Conservation (phyloP, 2,888 invertebrate genomes). For the Drosophila mimetica region DNA sequence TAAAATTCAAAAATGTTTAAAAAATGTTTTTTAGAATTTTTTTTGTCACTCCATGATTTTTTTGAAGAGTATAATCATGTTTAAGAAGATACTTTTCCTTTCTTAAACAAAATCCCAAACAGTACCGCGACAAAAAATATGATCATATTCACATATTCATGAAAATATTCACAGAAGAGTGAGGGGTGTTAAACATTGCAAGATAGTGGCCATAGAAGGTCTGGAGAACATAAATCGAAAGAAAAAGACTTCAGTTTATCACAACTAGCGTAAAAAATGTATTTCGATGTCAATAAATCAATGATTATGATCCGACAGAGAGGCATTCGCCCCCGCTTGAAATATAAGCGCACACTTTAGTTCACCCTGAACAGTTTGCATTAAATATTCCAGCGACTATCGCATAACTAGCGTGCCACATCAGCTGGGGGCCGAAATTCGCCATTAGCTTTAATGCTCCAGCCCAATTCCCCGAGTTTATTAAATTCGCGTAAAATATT, state of each 20-base stretch:
- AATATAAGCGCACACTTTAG: constrained; percentile 31
- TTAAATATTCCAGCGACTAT: constrained; percentile 17
- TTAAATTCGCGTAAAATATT: constrained; percentile 50
- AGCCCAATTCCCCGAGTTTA: constrained; percentile 43
- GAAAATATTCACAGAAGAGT: too few species aligned
- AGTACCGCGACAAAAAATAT: too few species aligned
- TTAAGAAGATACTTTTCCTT: too few species aligned
- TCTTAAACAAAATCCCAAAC: too few species aligned
- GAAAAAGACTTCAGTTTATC: constrained; percentile 1
- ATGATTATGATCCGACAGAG: constrained; percentile 77
- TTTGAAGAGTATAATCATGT: too few species aligned
- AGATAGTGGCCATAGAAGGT: not conserved
- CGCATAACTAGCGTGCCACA: constrained; percentile 22
- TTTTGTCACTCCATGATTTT: too few species aligned
- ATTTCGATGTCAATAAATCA: constrained; percentile 81
- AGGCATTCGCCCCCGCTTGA: constrained; percentile 38
- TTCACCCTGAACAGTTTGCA: constrained; percentile 2
- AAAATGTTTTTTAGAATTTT: too few species aligned
- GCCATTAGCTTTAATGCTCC: constrained; percentile 67
- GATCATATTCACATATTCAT: too few species aligned
- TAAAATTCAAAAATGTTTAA: too few species aligned
- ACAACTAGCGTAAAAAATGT: constrained; percentile 74
- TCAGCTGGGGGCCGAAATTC: constrained; percentile 24
- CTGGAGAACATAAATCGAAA: not conserved
- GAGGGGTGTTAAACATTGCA: not conserved